These are phyloP conservation scores for Steromphala cineraria DNA, from an alignment of 2,888 invertebrate species.

Conservation along the genomic window DNA sequence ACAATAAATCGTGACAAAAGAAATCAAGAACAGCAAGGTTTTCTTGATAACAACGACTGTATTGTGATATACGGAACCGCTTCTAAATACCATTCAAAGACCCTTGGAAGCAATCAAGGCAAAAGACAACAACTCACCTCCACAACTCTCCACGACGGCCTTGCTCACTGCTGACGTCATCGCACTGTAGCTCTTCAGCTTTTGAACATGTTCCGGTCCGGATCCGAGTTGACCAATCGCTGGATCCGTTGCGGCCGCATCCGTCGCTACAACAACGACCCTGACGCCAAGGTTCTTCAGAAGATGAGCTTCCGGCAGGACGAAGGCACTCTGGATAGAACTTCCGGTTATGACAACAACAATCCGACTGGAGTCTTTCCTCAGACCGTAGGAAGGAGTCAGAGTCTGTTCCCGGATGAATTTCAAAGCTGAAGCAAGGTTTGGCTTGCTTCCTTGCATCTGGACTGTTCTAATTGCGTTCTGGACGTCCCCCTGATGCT, in stretches of 20 bases:
- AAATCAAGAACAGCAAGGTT: too few species aligned
- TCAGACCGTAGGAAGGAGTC: neutral
- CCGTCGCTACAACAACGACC: slow-evolving; percentile 25
- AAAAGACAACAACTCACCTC: slow-evolving; percentile 14
- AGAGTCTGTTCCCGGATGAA: neutral
- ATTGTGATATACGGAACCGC: too few species aligned
- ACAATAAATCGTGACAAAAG: too few species aligned
- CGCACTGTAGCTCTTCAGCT: slow-evolving; percentile 6
- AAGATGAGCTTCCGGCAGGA: neutral
- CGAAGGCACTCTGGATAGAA: neutral
- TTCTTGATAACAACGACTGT: too few species aligned
- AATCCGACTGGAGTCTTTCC: neutral
- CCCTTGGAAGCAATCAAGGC: too few species aligned
- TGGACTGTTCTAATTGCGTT: neutral
- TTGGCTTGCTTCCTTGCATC: neutral
- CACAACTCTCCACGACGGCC: slow-evolving; percentile 24
- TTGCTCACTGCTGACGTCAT: slow-evolving; percentile 1
- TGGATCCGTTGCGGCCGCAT: slow-evolving; percentile 24
- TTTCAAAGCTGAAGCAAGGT: neutral
- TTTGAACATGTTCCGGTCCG: slow-evolving; percentile 21
- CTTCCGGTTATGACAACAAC: neutral
- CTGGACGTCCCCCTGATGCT: neutral
- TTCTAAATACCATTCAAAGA: too few species aligned
- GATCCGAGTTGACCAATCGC: slow-evolving; percentile 17
- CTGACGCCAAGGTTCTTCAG: slow-evolving; percentile 22